A percentile compares a stretch with the other conserved stretches of the same genome.
phyloP scores from a whole-genome alignment of 2,113 vertebrate genomes.

The Athene noctua region DNA sequence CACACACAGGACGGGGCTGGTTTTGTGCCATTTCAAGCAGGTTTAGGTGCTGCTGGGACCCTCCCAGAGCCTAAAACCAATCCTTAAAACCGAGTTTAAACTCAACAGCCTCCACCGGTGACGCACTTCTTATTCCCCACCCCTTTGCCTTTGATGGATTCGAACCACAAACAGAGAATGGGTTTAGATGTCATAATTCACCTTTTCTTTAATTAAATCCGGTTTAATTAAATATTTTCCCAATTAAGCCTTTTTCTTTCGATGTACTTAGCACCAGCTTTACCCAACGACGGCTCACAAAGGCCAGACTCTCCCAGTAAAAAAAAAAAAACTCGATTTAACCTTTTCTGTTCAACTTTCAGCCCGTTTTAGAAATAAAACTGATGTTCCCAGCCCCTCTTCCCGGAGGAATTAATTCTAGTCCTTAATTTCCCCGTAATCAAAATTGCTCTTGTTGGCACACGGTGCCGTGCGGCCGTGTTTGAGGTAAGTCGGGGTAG shows the following conservation, averaged over 20 bases:
- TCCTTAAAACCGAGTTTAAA: background rate
- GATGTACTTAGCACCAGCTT: background rate
- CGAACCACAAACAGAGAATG: background rate
- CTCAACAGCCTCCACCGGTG: no score
- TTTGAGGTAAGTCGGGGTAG: no score
- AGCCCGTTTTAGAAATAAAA: background rate
- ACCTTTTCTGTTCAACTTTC: background rate
- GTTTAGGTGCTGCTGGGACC: background rate
- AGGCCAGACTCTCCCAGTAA: background rate
- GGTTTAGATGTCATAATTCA: no score
- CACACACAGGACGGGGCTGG: background rate
- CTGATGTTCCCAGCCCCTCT: background rate
- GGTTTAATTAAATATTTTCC: background rate
- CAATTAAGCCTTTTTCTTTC: background rate
- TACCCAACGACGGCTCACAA: background rate
- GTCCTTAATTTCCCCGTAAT: background rate
- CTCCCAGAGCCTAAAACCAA: background rate
- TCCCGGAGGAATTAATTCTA: background rate
- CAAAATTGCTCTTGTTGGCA: no score
- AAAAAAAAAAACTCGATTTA: background rate
- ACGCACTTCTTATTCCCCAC: no score
- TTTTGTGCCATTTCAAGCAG: background rate
- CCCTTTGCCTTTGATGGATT: background rate
- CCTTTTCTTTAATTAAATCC: background rate
- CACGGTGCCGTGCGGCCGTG: no score